phyloP scores from a whole-genome alignment of 1,140 invertebrate genomes.

The Batillaria attramentaria region DNA sequence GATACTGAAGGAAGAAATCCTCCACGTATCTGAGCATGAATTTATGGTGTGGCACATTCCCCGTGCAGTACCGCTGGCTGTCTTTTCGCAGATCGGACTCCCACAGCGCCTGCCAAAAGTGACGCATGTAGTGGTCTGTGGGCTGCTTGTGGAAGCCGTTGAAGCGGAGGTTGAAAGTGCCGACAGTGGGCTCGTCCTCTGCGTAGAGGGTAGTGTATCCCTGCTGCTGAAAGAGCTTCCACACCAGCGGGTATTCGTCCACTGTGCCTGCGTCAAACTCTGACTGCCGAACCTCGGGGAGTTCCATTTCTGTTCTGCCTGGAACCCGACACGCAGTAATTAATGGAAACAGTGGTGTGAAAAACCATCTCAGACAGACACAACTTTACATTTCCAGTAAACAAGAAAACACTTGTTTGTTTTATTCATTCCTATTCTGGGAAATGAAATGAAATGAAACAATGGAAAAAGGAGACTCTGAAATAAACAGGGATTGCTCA shows the following conservation, averaged over 20 bases:
- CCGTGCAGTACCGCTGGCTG: slow-evolving; percentile 79
- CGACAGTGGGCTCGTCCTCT: slow-evolving; percentile 65
- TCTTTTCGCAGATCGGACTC: slow-evolving; percentile 52
- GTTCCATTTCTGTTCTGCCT: slow-evolving; percentile 62
- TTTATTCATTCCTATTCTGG: not conserved
- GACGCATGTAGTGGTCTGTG: slow-evolving; percentile 68
- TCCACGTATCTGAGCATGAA: slow-evolving; percentile 79
- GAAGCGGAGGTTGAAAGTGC: slow-evolving; percentile 62
- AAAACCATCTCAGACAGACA: not conserved
- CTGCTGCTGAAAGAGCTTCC: slow-evolving; percentile 57
- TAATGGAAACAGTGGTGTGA: not conserved
- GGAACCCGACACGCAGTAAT: too few relatives aligned
- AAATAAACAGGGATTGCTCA: too few relatives aligned
- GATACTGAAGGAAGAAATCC: slow-evolving; percentile 78
- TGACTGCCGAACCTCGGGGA: slow-evolving; percentile 57
- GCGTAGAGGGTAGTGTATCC: slow-evolving; percentile 66
- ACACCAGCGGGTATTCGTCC: slow-evolving; percentile 60
- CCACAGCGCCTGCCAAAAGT: slow-evolving; percentile 71
- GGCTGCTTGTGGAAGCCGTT: slow-evolving; percentile 69
- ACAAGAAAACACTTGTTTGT: not conserved
- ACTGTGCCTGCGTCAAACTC: slow-evolving; percentile 43
- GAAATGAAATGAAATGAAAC: not conserved
- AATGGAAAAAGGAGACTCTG: too few relatives aligned
- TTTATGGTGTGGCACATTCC: slow-evolving; percentile 81
- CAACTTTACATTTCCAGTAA: not conserved